phyloP scores from a whole-genome alignment of 2,797 vertebrate genomes.

The Lagorchestes hirsutus region DNA sequence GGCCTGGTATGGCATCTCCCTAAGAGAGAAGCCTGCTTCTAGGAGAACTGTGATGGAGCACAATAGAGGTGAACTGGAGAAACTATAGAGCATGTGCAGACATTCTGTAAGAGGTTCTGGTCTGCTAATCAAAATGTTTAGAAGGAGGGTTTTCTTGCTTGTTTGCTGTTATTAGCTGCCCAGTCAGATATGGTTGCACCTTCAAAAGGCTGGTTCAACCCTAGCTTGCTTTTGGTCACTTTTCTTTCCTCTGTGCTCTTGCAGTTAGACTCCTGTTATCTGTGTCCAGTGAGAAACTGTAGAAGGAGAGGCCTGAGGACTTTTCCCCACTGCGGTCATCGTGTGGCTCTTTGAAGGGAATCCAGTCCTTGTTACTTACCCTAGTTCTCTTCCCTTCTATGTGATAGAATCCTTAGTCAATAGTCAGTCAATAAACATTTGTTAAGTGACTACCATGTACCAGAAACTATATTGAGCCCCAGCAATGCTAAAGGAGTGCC shows the following conservation, averaged over 20 bases:
- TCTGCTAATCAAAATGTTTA: background rate
- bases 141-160: background rate
- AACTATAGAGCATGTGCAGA: background rate
- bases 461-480: background rate
- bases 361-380: background rate
- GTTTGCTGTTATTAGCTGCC: background rate
- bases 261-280: background rate
- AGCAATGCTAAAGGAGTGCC: background rate
- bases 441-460: background rate
- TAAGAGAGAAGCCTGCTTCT: background rate
- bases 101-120: background rate
- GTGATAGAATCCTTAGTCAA: background rate
- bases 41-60: background rate
- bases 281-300: background rate
- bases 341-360: background rate
- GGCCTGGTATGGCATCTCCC: background rate
- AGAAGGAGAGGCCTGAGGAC: background rate
- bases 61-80: background rate
- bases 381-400: too few relatives aligned
- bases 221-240: background rate
- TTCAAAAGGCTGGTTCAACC: background rate
- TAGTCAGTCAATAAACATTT: background rate
- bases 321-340: background rate
- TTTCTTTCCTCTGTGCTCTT: background rate
- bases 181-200: background rate